A percentile compares a stretch with the other conserved stretches of the same genome.
phyloP scores from a whole-genome alignment of 37 sponge, comb jelly and placozoan species.

The Diacarnus erythraeanus region DNA sequence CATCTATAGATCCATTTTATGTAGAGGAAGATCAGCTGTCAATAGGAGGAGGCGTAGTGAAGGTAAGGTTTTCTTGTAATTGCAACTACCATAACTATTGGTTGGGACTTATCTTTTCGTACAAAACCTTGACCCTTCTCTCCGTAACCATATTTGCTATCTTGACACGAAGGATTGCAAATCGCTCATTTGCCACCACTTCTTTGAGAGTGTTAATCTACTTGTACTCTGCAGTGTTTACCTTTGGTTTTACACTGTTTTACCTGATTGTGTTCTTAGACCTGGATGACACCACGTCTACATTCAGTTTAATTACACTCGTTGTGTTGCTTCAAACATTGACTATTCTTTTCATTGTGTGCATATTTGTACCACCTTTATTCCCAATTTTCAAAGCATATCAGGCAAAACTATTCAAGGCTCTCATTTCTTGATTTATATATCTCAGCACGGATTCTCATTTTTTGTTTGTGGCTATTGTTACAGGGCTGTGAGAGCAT shows the following conservation, averaged over 20 bases:
- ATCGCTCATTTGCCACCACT: not conserved
- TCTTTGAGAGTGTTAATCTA: slow-evolving; percentile 8
- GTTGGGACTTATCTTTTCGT: not conserved
- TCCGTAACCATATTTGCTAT: not conserved
- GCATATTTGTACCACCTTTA: not conserved
- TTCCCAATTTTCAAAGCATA: not conserved
- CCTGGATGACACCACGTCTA: not conserved
- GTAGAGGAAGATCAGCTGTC: not conserved
- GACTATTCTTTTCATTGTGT: not conserved
- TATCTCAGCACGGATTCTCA: too few relatives aligned
- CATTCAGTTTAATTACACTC: not conserved
- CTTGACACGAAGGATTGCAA: not conserved
- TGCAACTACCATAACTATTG: not conserved
- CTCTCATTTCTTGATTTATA: too few relatives aligned
- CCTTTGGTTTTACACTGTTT: not conserved
- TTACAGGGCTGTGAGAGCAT: too few relatives aligned
- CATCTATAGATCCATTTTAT: not conserved
- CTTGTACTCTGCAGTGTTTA: not conserved
- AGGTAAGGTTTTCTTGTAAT: not conserved
- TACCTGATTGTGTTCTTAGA: not conserved
- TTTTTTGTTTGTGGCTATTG: too few relatives aligned
- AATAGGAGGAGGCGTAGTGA: not conserved
- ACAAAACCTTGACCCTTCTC: not conserved
- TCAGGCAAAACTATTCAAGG: too few relatives aligned
- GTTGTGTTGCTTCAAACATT: too few relatives aligned